Evolutionary conservation across 2,888 invertebrate species (phyloP), one percentile per base, ranked within the genome.

Genomic region (Dynastes grantii): DNA sequence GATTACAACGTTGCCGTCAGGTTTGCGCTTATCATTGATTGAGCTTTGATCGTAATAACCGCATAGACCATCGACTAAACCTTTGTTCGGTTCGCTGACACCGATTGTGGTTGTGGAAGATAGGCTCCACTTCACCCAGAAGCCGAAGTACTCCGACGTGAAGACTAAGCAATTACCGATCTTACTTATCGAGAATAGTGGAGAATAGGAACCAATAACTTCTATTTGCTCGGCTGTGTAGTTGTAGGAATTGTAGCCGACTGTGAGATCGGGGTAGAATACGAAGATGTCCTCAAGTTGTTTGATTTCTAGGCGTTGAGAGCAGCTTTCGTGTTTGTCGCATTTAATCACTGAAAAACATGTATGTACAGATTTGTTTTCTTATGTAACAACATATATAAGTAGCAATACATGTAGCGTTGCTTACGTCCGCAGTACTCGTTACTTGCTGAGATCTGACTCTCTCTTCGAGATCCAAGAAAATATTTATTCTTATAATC

Each of bases 61-160:
- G 86, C 96, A 97, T 9, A 96, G 89, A 0, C 96, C 96, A 84
- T 95, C 95, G 0, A 96, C 93, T 61, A 91, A 90, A 8, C 92
- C 91, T 79, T 89, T 87, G 82, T 93, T 90, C 83, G 91, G 92
- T 75, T 92, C 91, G 0, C 92, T 90, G 68, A 95, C 93, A 81
- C 94, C 94, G 82, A 96, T 91, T 87, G 94, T 94, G 0, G 87
- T 85, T 8, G 93, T 92, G 2, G 93, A 93, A 76, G 92, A 91
- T 2, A 90, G 90, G 84, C 92, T 94, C 89, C 94, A 95, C 1
- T 93, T 90, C 0, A 95, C 91, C 89, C 93, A 94, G 86, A 95
- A 95, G 76, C 94, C 94, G 83, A 94, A 94, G 78, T 90, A 90
- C 79, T 92, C 91, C 0, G 95, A 95, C 27, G 92, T 91, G 80